phyloP scores from a whole-genome alignment of 2,888 invertebrate species.

The Metellina segmentata region DNA sequence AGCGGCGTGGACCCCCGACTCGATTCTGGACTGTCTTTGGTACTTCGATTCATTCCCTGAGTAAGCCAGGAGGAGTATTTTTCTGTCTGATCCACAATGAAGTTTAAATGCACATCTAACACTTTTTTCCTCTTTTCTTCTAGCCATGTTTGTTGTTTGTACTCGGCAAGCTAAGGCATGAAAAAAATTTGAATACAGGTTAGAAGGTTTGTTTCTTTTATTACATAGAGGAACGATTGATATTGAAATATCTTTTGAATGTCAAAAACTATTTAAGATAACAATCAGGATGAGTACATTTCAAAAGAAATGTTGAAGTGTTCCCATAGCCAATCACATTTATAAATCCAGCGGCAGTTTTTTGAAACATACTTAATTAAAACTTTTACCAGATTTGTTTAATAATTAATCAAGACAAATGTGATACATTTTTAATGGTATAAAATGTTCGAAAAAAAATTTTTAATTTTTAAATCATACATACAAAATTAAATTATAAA shows the following conservation, averaged over 20 bases:
- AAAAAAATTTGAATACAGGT: neutral
- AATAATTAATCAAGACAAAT: neutral
- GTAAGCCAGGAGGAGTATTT: slow-evolving; percentile 95
- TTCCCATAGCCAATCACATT: no score
- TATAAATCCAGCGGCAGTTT: neutral
- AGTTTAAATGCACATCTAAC: slow-evolving; percentile 96
- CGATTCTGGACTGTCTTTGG: slow-evolving; percentile 78
- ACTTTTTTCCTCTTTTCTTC: slow-evolving; percentile 97
- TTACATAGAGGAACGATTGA: no score
- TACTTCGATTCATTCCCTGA: slow-evolving; percentile 89
- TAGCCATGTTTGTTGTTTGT: slow-evolving; percentile 93
- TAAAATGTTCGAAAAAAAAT: neutral
- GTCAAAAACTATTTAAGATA: no score
- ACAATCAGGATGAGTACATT: no score
- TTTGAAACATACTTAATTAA: neutral
- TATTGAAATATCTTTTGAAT: no score
- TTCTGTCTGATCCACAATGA: slow-evolving; percentile 99
- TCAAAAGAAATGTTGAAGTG: no score
- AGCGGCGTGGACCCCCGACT: slow-evolving; percentile 70
- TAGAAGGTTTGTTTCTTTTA: no score
- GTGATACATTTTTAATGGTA: neutral
- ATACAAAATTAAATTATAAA: neutral
- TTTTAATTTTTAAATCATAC: neutral
- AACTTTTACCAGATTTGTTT: neutral
- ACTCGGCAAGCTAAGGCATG: slow-evolving; percentile 89